phyloP scores from a whole-genome alignment of 1,140 invertebrate genomes.

The Nebria ingens region DNA sequence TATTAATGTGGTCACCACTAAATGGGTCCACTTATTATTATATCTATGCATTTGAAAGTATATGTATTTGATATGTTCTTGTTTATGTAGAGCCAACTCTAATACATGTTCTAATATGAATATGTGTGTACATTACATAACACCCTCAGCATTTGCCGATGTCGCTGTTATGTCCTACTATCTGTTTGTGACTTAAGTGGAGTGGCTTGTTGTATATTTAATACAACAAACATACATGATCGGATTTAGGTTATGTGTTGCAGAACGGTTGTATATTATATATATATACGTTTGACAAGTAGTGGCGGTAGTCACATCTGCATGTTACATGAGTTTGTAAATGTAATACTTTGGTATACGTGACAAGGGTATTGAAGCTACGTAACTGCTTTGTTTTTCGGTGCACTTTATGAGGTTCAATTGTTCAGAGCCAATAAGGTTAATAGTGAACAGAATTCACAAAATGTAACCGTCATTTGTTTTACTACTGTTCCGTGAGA shows the following conservation, averaged over 20 bases:
- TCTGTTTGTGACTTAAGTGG: background rate
- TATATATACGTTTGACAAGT: conserved; percentile 1
- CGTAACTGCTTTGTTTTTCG: background rate
- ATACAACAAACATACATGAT: background rate
- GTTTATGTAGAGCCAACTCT: background rate
- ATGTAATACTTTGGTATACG: background rate
- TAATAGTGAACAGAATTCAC: background rate
- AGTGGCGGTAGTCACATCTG: too few relatives aligned
- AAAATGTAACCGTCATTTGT: background rate
- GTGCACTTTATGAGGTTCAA: background rate
- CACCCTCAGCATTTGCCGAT: too few relatives aligned
- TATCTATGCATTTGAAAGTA: background rate
- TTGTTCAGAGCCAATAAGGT: background rate
- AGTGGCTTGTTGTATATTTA: background rate
- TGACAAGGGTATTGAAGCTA: background rate
- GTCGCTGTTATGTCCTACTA: too few relatives aligned
- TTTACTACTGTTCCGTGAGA: too few relatives aligned
- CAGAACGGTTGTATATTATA: background rate
- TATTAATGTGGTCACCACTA: too few relatives aligned
- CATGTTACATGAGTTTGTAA: background rate
- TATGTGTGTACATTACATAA: too few relatives aligned
- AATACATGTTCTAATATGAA: too few relatives aligned
- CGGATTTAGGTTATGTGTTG: background rate
- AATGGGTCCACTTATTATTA: too few relatives aligned
- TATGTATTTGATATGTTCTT: background rate